Conservation (phyloP, 2,113 vertebrate species). For the Bubo blakistoni region DNA sequence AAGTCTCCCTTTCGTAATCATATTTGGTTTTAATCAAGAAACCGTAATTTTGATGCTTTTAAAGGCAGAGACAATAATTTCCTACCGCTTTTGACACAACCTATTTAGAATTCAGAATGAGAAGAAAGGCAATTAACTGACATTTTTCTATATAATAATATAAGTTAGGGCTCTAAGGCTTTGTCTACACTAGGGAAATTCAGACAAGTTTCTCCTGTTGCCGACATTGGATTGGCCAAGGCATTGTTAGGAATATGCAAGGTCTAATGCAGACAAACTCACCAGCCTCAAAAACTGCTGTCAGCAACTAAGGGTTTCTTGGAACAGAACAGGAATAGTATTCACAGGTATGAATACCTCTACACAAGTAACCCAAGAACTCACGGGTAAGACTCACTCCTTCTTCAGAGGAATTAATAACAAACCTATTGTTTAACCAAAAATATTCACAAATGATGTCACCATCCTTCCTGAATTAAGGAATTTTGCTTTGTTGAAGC, state of each 20-base stretch:
- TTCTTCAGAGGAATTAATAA: neutral
- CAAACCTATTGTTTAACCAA: neutral
- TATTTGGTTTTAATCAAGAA: neutral
- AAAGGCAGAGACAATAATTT: neutral
- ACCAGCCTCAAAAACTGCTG: neutral
- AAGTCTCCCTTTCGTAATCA: neutral
- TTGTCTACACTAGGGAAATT: conserved; percentile 55
- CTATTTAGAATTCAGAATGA: conserved; percentile 33
- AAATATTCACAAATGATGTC: neutral
- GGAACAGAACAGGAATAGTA: neutral
- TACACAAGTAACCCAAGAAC: neutral
- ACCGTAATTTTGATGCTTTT: neutral
- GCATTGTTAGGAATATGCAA: neutral
- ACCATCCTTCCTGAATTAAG: neutral
- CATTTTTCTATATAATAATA: conserved; percentile 58
- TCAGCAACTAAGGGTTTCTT: neutral
- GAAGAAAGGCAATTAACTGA: conserved; percentile 45
- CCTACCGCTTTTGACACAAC: neutral
- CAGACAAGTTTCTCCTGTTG: neutral
- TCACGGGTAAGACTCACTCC: neutral
- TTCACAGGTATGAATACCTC: neutral
- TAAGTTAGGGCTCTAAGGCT: conserved; percentile 43
- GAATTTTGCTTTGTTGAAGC: neutral
- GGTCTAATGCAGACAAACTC: neutral
- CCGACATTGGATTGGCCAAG: neutral